A percentile compares a stretch with the other conserved stretches of the same genome.
phyloP scores from a whole-genome alignment of 37 sponge, comb jelly and placozoan genomes.

The Cliona cf. orientalis region DNA sequence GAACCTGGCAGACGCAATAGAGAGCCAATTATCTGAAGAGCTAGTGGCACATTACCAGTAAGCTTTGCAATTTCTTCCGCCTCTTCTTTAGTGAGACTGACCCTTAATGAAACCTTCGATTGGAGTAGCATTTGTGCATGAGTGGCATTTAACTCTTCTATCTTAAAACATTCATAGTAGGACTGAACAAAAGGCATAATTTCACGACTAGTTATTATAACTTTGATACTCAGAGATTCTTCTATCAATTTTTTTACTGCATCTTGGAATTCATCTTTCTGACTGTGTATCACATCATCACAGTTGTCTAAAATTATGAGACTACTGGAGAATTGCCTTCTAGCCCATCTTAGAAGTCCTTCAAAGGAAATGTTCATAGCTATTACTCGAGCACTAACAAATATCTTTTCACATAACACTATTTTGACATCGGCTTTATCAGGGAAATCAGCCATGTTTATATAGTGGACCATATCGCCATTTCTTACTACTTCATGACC shows the following conservation, averaged over 20 bases:
- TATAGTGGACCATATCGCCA: constrained; percentile 24
- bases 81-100: background rate
- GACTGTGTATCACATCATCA: constrained; percentile 15
- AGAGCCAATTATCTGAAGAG: constrained; percentile 38
- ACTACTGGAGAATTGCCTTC: background rate
- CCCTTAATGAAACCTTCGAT: background rate
- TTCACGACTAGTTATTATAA: too few relatives aligned
- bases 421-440: background rate
- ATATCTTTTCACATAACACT: constrained; percentile 8
- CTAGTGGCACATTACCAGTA: constrained; percentile 49
- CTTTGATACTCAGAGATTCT: background rate
- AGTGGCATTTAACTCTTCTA: background rate
- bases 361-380: constrained; percentile 2
- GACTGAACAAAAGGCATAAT: too few relatives aligned
- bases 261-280: background rate
- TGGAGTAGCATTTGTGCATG: background rate
- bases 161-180: background rate
- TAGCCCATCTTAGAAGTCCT: constrained; percentile 3
- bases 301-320: constrained; percentile 30
- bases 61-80: constrained; percentile 21
- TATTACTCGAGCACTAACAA: background rate
- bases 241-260: background rate
- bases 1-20: constrained; percentile 2
- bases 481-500: background rate
- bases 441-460: constrained; percentile 4